A percentile compares a stretch with the other conserved stretches of the same genome.
Evolutionary conservation across 2,888 invertebrate species (phyloP).

Genomic region (Melieria crassipennis): DNA sequence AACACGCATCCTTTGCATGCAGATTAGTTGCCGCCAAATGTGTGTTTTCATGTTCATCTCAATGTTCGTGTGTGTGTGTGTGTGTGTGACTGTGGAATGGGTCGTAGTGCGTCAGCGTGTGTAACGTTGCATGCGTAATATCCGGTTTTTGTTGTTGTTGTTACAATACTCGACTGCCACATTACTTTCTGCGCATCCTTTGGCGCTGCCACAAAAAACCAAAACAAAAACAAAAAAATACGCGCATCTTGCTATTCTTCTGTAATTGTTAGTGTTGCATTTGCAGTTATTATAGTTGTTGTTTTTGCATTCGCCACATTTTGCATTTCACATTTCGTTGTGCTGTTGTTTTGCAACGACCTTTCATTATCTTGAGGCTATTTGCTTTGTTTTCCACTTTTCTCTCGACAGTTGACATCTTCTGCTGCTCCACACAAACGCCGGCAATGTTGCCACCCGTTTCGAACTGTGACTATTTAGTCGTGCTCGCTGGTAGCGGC

Average conservation of each 20-base stretch:
- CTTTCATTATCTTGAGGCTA: constrained; percentile 25
- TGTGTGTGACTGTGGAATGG: constrained; percentile 5
- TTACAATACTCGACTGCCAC: background rate
- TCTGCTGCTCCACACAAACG: background rate
- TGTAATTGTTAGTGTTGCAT: background rate
- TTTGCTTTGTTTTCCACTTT: constrained; percentile 15
- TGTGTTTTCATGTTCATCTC: constrained; percentile 9
- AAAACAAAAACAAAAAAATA: background rate
- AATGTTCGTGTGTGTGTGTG: background rate
- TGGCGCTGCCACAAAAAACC: background rate
- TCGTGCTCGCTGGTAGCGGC: too few relatives aligned
- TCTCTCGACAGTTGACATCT: background rate
- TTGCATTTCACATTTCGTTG: background rate
- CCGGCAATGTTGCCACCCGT: constrained; percentile 1
- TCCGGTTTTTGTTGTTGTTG: background rate
- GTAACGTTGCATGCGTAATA: constrained; percentile 17
- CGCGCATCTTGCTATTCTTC: background rate
- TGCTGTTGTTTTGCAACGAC: constrained; percentile 12
- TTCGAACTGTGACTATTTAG: background rate
- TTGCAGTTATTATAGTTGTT: background rate
- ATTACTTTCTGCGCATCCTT: background rate
- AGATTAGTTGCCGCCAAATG: constrained; percentile 24
- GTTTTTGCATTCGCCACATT: background rate
- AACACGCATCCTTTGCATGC: constrained; percentile 12
- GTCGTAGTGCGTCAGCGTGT: background rate